phyloP scores from a whole-genome alignment of 2,797 vertebrate species.

The Thamnophis elegans region DNA sequence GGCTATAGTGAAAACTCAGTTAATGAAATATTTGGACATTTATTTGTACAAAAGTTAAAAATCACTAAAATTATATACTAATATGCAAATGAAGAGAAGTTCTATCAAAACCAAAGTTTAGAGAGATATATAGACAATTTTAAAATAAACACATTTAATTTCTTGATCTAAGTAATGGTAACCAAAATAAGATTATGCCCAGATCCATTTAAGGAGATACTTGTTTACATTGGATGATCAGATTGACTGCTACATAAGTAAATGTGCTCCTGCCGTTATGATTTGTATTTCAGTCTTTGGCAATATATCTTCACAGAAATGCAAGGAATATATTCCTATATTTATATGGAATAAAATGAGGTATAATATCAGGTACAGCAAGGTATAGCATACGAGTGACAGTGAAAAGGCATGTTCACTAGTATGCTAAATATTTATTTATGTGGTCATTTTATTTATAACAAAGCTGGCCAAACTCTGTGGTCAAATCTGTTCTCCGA shows the following conservation, averaged over 20 bases:
- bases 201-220: not conserved
- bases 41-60: not conserved
- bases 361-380: not conserved
- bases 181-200: not conserved
- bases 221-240: not conserved
- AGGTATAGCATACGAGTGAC: not conserved
- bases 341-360: not conserved
- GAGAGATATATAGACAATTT: not conserved
- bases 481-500: not conserved
- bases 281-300: not conserved
- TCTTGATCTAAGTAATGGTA: not conserved
- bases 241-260: not conserved
- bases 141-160: not conserved
- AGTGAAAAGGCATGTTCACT: not conserved
- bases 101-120: not conserved
- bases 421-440: not conserved
- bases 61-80: not conserved
- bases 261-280: not conserved
- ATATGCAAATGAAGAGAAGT: not conserved
- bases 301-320: not conserved
- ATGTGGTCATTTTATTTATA: not conserved
- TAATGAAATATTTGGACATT: not conserved
- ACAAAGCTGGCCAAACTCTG: not conserved
- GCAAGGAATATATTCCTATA: not conserved
- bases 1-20: not conserved